Conservation (phyloP, 30 jellyfish, hydroid and myxozoan species). For the Hydra vulgaris region DNA sequence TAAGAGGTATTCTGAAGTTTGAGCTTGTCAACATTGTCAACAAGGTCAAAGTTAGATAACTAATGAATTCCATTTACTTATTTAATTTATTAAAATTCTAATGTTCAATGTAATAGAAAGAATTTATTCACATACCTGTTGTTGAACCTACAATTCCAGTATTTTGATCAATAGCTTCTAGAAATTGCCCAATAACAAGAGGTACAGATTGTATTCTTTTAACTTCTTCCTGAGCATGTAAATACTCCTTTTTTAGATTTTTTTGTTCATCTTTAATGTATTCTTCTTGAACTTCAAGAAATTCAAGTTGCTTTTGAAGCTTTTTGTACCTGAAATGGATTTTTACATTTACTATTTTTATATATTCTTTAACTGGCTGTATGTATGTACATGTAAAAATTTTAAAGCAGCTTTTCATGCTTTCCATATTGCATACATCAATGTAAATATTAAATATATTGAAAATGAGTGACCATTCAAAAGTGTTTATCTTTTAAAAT, state of each 20-base stretch:
- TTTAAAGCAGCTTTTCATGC: no score
- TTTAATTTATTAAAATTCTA: no score
- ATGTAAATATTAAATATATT: no score
- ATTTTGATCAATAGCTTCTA: constrained; percentile 90
- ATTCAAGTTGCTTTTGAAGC: constrained; percentile 73
- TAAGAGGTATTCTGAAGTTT: no score
- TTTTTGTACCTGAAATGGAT: constrained; percentile 36
- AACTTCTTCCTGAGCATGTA: constrained; percentile 93
- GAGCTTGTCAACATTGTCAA: no score
- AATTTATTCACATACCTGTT: constrained; percentile 48
- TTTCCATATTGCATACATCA: no score
- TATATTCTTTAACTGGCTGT: background rate
- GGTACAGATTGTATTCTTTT: constrained; percentile 95
- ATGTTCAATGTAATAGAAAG: no score
- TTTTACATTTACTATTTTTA: background rate
- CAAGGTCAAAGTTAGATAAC: no score
- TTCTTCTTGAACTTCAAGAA: constrained; percentile 86
- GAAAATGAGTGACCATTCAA: no score
- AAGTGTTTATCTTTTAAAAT: no score
- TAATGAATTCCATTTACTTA: no score
- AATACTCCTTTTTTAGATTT: constrained; percentile 72
- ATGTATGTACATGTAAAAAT: no score
- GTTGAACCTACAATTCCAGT: constrained; percentile 97
- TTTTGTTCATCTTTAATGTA: constrained; percentile 90
- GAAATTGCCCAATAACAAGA: constrained; percentile 86